phyloP scores from a whole-genome alignment of 2,888 invertebrate species.

The Drosophila kuntzei region DNA sequence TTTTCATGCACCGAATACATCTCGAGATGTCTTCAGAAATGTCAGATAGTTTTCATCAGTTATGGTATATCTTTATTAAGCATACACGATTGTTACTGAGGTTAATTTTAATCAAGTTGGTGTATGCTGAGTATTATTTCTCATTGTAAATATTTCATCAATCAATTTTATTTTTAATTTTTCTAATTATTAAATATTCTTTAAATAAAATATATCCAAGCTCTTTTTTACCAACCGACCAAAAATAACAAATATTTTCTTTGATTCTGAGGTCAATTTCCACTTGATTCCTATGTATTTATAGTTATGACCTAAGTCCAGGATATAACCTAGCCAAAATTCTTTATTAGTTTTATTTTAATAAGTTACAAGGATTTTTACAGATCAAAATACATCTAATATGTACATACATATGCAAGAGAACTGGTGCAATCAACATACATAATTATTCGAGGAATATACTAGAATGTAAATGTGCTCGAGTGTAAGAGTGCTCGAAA shows the following conservation, averaged over 20 bases:
- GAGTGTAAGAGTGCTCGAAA: neutral
- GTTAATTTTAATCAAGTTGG: constrained; percentile 8
- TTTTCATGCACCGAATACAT: constrained; percentile 47
- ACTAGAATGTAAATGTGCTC: neutral
- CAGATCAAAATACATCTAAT: constrained; percentile 1
- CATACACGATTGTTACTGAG: neutral
- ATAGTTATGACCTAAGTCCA: constrained; percentile 11
- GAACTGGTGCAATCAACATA: constrained; percentile 7
- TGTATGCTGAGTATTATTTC: constrained; percentile 16
- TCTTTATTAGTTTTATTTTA: constrained; percentile 10
- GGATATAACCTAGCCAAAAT: constrained; percentile 23
- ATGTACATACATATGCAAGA: constrained; percentile 11
- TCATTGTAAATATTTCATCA: constrained; percentile 19
- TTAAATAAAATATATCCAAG: neutral
- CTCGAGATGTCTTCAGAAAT: constrained; percentile 17
- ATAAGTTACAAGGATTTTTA: constrained; percentile 1
- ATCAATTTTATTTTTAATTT: neutral
- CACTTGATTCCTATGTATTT: constrained; percentile 20
- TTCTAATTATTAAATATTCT: neutral
- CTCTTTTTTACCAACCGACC: constrained; percentile 10
- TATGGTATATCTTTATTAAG: neutral
- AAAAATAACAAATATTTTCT: constrained; percentile 12
- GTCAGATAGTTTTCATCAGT: constrained; percentile 14
- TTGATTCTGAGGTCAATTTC: constrained; percentile 9
- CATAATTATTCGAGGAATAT: neutral